Evolutionary conservation across 2,797 vertebrate genomes (phyloP).

Genomic region (Phoxinus dragarum): DNA sequence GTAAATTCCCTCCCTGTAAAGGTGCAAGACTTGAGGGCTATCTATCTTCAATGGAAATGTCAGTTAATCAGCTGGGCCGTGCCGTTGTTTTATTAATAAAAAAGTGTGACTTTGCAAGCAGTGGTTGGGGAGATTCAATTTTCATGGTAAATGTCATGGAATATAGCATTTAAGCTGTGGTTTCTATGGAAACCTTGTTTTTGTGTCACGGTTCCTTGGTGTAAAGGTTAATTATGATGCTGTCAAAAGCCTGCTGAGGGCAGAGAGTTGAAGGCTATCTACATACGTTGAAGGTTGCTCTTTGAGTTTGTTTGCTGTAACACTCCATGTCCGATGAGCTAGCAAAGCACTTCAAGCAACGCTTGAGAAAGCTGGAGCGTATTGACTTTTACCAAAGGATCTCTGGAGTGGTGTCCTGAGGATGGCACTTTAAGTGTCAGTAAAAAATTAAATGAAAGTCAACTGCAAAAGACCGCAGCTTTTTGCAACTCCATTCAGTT

Average conservation of each 20-base stretch:
- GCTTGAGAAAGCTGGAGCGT: conserved; percentile 41
- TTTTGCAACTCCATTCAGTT: background rate
- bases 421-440: conserved; percentile 35
- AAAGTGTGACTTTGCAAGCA: conserved; percentile 72
- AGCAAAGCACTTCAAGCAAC: conserved; percentile 49
- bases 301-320: conserved; percentile 20
- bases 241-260: conserved; percentile 49
- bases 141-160: conserved; percentile 81
- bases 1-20: conserved; percentile 15
- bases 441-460: conserved; percentile 5
- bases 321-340: conserved; percentile 38
- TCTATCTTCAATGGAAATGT: conserved; percentile 74
- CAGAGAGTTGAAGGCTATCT: conserved; percentile 66
- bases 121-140: conserved; percentile 79
- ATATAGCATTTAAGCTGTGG: conserved; percentile 68
- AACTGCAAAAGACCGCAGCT: background rate
- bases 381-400: conserved; percentile 31
- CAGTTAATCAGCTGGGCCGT: conserved; percentile 74
- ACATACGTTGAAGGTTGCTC: conserved; percentile 34
- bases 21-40: conserved; percentile 52
- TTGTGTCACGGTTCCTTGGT: conserved; percentile 66
- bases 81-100: conserved; percentile 76
- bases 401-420: conserved; percentile 41
- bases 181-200: conserved; percentile 72
- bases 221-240: conserved; percentile 80